These are phyloP conservation scores for Remorina albescens DNA, from an alignment of 2,797 vertebrate genomes.

Conservation along the genomic window DNA sequence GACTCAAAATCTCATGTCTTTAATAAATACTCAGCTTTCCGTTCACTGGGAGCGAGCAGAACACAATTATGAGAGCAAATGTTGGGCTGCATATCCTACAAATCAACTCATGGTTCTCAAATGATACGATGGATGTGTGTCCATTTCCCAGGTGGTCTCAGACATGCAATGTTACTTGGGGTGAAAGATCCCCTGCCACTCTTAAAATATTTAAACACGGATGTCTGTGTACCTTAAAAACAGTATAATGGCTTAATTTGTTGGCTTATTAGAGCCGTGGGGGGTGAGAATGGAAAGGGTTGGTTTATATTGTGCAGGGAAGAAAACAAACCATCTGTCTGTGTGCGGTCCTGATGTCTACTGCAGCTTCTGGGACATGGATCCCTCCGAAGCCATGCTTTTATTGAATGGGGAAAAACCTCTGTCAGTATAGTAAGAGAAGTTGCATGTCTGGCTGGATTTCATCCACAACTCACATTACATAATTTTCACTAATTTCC, in stretches of 20 bases:
- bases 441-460: slow-evolving; percentile 57
- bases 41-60: slow-evolving; percentile 23
- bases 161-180: slow-evolving; percentile 71
- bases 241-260: slow-evolving; percentile 86
- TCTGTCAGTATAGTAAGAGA: slow-evolving; percentile 36
- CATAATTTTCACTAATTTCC: slow-evolving; percentile 44
- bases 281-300: slow-evolving; percentile 59
- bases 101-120: slow-evolving; percentile 42
- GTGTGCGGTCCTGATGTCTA: slow-evolving; percentile 86
- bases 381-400: slow-evolving; percentile 69
- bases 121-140: slow-evolving; percentile 58
- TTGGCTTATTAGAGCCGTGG: slow-evolving; percentile 88
- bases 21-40: slow-evolving; percentile 21
- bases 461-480: slow-evolving; percentile 48
- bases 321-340: slow-evolving; percentile 79
- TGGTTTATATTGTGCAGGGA: slow-evolving; percentile 78
- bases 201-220: slow-evolving; percentile 87
- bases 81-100: slow-evolving; percentile 27
- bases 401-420: slow-evolving; percentile 77
- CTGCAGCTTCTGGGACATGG: slow-evolving; percentile 77
- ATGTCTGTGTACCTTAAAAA: slow-evolving; percentile 87
- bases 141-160: slow-evolving; percentile 84
- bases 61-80: slow-evolving; percentile 23
- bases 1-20: slow-evolving; percentile 14
- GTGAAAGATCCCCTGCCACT: slow-evolving; percentile 80